Evolutionary conservation across 1,140 invertebrate species (phyloP), one percentile per base, ranked within the genome.

Genomic region (Sarcophaga peregrina): DNA sequence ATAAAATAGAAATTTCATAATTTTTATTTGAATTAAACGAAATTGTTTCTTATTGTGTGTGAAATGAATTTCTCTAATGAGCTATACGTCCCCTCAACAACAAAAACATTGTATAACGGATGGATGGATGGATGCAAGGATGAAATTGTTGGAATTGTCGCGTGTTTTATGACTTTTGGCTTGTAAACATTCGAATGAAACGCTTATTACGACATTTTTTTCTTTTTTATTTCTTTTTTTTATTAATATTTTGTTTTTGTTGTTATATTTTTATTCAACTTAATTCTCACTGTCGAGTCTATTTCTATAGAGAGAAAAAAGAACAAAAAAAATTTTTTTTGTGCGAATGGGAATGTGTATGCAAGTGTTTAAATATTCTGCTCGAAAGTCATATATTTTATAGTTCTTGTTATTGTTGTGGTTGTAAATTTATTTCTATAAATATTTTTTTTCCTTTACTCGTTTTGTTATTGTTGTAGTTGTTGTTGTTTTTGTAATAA

Each of bases 121-220:
- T 5, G 52, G 8, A 15, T 15, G 54, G 3, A 58, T 58, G 54
- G 54, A 58, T 58, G 54, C 7, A 13, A 1, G 13, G 17, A 37
- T 37, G 25, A 37, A 37, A 37, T 37, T 1, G 25, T 72, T 72
- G 62, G 20, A 50, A 48, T 48, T 78, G 75, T 78, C 75, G 75
- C 75, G 75, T 78, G 75, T 78, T 78, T 78, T 78, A 78, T 78
- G 50, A 78, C 75, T 52, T 78, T 78, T 78, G 75, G 75, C 75
- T 78, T 78, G 75, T 78, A 78, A 78, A 78, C 75, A 78, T 78
- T 78, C 17, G 75, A 50, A 78, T 78, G 50, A 78, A 78, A 78
- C 75, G 75, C 75, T 78, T 78, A 78, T 78, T 78, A 78, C 75
- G 37, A 72, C 62, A 7, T 72, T 72, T 72, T 72, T 20, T n/a